Evolutionary conservation across 1,140 invertebrate species (phyloP), one percentile per base, ranked within the genome.

Genomic region (Brachionus plicatilis): DNA sequence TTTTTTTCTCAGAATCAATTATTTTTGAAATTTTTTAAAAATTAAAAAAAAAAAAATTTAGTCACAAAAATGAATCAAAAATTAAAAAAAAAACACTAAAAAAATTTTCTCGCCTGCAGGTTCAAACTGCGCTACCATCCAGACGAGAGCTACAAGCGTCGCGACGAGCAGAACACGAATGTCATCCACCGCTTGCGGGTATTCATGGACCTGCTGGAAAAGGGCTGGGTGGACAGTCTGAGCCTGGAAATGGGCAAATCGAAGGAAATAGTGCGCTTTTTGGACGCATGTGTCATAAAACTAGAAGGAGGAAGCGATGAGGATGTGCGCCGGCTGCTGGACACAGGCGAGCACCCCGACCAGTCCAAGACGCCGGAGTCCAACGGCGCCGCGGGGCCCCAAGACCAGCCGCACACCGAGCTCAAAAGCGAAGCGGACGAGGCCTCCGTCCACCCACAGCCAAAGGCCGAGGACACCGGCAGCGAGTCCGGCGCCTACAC

Each of bases 291-390:
- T 50, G 97, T 99, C 1, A 97, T 99, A 85, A 95, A 96, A 88
- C 90, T 99, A 14, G 97, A 99, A 91, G 97, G 96, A 65, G 97
- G 97, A 3, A 94, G 93, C n/a, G 96, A 99, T 85, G 93, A 95
- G 87, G 97, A 99, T 90, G 90, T 98, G 2, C 94, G 93, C 86
- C 82, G 82, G 8, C n/a, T 68, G 17, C 60, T 83, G 20, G 82
- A 83, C 70, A 27, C 37, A 24, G 27, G 3, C 12, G n/a, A n/a
- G 14, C 33, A n/a, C 11, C 1, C 33, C 1, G 56, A 83, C 8
- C 56, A 1, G 1, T 5, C n/a, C 47, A 43, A 68, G n/a, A 29
- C 9, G 12, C 9, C n/a, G n/a, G 60, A 68, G 17, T 20, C 53
- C 8, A 83, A 70, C 7, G 60, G n/a, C 7, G 50, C 43, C 9